Conservation (phyloP, 2,113 vertebrate species). For the Hylia prasina region DNA sequence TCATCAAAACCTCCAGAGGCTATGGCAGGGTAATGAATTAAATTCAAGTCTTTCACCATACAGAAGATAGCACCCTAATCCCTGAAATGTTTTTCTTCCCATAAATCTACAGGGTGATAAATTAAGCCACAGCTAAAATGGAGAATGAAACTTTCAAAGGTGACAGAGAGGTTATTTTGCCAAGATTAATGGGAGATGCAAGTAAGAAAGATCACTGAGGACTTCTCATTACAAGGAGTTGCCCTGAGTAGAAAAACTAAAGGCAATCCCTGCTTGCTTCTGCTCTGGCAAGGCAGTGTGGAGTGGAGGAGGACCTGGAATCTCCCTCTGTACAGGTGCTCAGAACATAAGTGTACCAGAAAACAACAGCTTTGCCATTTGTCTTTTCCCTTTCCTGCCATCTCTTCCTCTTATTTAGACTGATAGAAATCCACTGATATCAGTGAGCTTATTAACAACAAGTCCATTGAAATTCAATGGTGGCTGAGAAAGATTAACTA, state of each 20-base stretch:
- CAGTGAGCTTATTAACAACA: not conserved
- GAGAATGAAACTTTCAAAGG: not conserved
- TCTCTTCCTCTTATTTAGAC: not conserved
- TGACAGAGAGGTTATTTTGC: not conserved
- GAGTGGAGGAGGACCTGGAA: not conserved
- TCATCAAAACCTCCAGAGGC: not conserved
- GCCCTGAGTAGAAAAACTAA: not conserved
- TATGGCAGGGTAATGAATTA: not conserved
- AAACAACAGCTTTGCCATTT: not conserved
- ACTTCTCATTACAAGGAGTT: not conserved
- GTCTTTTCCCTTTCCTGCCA: not conserved
- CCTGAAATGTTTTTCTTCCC: not conserved
- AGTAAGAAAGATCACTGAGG: not conserved
- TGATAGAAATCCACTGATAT: not conserved
- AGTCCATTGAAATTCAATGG: not conserved
- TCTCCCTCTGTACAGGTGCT: not conserved
- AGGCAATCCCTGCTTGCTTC: not conserved
- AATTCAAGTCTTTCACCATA: not conserved
- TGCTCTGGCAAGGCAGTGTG: not conserved
- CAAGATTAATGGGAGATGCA: not conserved
- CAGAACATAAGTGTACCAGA: not conserved
- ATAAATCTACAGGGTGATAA: not conserved
- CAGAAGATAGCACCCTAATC: not conserved
- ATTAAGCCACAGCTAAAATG: not conserved
- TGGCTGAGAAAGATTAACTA: not conserved